Evolutionary conservation across 2,888 invertebrate genomes (phyloP).

Genomic region (Diploptera punctata): DNA sequence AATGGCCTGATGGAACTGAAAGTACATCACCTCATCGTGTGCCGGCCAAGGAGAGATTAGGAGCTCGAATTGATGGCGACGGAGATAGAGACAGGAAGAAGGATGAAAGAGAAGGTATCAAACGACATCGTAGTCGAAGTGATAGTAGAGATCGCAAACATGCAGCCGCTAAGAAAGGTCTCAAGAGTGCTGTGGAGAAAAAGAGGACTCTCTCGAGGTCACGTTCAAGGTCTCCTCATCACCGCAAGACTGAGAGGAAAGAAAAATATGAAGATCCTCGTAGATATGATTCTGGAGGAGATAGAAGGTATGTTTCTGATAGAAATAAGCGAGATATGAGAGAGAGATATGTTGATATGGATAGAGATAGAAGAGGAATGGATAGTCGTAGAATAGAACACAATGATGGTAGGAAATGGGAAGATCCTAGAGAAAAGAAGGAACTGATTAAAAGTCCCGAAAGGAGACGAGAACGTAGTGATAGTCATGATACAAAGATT

Average conservation of each 20-base stretch:
- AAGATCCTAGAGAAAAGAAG: slow-evolving; percentile 40
- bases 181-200: slow-evolving; percentile 42
- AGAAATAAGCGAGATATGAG: slow-evolving; percentile 14
- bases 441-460: slow-evolving; percentile 45
- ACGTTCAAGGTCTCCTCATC: slow-evolving; percentile 39
- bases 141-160: slow-evolving; percentile 28
- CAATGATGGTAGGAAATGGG: slow-evolving; percentile 42
- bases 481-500: slow-evolving; percentile 52
- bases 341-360: neutral
- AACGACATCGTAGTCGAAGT: slow-evolving; percentile 36
- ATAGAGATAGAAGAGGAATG: slow-evolving; percentile 52
- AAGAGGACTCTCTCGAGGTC: slow-evolving; percentile 37
- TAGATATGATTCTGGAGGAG: neutral
- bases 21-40: slow-evolving; percentile 65
- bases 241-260: slow-evolving; percentile 23
- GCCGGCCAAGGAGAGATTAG: slow-evolving; percentile 81
- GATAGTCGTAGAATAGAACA: slow-evolving; percentile 33
- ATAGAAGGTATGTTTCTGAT: neutral
- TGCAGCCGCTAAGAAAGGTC: slow-evolving; percentile 29
- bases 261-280: neutral
- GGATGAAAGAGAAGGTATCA: slow-evolving; percentile 23
- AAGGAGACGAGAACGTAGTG: slow-evolving; percentile 46
- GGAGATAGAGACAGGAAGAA: slow-evolving; percentile 20
- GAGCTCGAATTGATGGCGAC: slow-evolving; percentile 72
- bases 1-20: slow-evolving; percentile 44